Conservation (phyloP, 1,140 invertebrate species). For the Megalonaias nervosa region DNA sequence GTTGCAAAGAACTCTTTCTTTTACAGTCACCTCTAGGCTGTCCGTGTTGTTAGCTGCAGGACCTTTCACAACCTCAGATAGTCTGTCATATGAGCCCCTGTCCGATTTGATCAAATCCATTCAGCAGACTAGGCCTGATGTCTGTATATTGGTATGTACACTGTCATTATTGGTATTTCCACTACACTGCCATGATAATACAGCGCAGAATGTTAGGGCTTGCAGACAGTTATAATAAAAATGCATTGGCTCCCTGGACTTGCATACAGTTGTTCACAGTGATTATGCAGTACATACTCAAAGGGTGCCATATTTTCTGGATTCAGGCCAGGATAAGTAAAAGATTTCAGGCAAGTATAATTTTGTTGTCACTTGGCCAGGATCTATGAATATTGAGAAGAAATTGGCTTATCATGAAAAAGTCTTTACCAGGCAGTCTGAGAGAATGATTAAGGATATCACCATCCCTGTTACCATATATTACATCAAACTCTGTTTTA, state of each 20-base stretch:
- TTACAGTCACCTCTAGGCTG: slow-evolving; percentile 68
- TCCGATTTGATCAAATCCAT: slow-evolving; percentile 83
- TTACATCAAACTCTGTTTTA: too few relatives aligned
- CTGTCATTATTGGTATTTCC: background rate
- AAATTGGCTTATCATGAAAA: too few relatives aligned
- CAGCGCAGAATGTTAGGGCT: background rate
- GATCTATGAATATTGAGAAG: too few relatives aligned
- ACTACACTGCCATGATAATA: background rate
- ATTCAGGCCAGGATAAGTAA: too few relatives aligned
- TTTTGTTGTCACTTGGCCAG: too few relatives aligned
- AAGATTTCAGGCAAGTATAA: too few relatives aligned
- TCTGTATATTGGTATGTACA: slow-evolving; percentile 78
- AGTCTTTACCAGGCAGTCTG: too few relatives aligned
- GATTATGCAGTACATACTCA: background rate
- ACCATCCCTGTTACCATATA: too few relatives aligned
- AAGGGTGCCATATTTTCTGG: too few relatives aligned
- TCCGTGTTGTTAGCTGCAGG: slow-evolving; percentile 85
- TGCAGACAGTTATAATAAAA: background rate
- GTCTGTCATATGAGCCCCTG: slow-evolving; percentile 85
- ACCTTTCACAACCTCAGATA: slow-evolving; percentile 85
- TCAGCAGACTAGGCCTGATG: slow-evolving; percentile 80
- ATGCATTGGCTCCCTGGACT: background rate
- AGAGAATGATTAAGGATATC: too few relatives aligned
- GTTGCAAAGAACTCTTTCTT: background rate
- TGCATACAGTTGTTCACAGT: too few relatives aligned